Conservation (phyloP, 2,113 vertebrate genomes). For the Himantopus leucocephalus region DNA sequence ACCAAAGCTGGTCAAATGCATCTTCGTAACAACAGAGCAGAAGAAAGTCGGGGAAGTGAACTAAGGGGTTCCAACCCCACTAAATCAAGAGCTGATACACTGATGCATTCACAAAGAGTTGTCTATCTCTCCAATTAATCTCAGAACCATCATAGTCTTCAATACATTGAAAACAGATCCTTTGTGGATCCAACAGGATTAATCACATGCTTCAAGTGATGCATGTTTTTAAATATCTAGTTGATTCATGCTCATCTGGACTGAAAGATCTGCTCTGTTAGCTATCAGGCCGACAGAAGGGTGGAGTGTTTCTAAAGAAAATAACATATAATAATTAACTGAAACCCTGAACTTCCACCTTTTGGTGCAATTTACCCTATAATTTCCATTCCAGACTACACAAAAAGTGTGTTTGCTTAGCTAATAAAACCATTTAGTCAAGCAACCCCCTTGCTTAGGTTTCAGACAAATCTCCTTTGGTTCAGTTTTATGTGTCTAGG, state of each 20-base stretch:
- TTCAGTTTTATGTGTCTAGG: background rate
- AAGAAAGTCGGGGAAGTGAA: background rate
- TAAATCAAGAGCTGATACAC: background rate
- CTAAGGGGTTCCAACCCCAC: background rate
- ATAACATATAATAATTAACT: background rate
- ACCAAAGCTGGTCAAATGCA: background rate
- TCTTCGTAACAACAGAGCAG: background rate
- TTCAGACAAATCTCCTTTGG: background rate
- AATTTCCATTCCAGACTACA: constrained; percentile 28
- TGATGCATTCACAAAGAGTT: background rate
- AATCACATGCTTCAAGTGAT: background rate
- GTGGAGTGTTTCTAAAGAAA: background rate
- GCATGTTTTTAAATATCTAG: background rate
- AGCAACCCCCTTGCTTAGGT: background rate
- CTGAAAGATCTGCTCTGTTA: background rate
- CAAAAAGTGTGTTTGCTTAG: constrained; percentile 23
- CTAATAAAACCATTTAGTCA: background rate
- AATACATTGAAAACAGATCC: background rate
- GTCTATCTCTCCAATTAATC: background rate
- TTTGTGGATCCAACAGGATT: background rate
- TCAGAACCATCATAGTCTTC: background rate
- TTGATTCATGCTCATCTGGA: background rate
- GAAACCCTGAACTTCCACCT: constrained; percentile 5
- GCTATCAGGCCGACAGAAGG: background rate
- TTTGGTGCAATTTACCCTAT: background rate